Evolutionary conservation across 2,888 invertebrate genomes (phyloP).

Genomic region (Lasius platythorax): DNA sequence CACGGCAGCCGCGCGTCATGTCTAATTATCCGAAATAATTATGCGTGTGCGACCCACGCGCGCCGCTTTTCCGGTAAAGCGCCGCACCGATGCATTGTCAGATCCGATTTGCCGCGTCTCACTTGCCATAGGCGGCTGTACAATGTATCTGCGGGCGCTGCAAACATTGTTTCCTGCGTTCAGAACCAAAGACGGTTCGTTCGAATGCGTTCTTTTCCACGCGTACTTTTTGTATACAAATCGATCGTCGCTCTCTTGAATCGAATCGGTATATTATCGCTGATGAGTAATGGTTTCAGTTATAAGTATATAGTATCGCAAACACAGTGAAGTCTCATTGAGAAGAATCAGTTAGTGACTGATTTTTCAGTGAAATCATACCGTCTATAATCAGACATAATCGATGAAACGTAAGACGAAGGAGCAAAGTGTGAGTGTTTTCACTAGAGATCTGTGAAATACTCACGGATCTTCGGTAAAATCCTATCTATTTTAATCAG

Average conservation of each 20-base stretch:
- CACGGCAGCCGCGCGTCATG: slow-evolving; percentile 56
- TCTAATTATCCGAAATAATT: slow-evolving; percentile 76
- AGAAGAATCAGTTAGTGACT: background rate
- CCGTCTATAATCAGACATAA: background rate
- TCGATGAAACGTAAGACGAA: background rate
- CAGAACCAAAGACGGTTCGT: background rate
- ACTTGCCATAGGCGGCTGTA: slow-evolving; percentile 1
- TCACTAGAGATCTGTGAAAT: background rate
- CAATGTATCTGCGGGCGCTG: slow-evolving; percentile 37
- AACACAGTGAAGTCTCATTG: background rate
- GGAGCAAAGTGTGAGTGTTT: background rate
- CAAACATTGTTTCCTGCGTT: slow-evolving; percentile 20
- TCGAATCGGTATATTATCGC: background rate
- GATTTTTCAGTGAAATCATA: background rate
- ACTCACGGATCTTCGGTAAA: background rate
- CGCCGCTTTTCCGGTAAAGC: slow-evolving; percentile 40
- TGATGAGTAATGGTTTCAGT: background rate
- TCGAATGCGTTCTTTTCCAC: background rate
- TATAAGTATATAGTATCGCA: background rate
- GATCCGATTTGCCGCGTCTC: slow-evolving; percentile 19
- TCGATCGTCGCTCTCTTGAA: background rate
- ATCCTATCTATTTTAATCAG: background rate
- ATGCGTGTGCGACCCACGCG: slow-evolving; percentile 46
- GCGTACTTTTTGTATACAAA: background rate
- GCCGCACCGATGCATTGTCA: slow-evolving; percentile 28